These are phyloP conservation scores for Petrolisthes cinctipes DNA, from an alignment of 2,888 invertebrate species.

Conservation along the genomic window DNA sequence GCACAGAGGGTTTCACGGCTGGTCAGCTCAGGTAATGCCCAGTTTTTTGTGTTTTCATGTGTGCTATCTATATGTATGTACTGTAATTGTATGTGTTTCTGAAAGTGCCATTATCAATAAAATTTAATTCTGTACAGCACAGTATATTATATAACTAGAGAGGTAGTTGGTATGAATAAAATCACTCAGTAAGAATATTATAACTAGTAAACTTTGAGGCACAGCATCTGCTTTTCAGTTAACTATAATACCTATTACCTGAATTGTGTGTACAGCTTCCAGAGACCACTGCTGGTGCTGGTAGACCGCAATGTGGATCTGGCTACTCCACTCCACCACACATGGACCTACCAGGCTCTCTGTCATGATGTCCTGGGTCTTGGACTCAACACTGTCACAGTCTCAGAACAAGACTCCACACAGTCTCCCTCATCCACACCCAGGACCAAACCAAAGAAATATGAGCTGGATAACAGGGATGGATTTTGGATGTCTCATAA, in stretches of 20 bases:
- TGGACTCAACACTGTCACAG: constrained; percentile 85
- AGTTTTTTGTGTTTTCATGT: background rate
- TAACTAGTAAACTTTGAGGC: background rate
- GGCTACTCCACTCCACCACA: constrained; percentile 98
- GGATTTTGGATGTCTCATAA: constrained; percentile 94
- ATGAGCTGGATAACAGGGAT: constrained; percentile 90
- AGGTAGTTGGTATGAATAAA: no score
- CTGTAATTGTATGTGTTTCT: background rate
- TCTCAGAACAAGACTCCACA: constrained; percentile 75
- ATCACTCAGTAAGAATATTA: no score
- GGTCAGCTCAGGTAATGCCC: constrained; percentile 72
- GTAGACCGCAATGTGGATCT: constrained; percentile 94
- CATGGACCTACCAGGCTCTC: constrained; percentile 99
- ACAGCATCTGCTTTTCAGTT: background rate
- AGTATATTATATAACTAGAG: no score
- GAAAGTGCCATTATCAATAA: background rate
- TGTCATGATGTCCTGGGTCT: constrained; percentile 96
- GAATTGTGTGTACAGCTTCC: constrained; percentile 78
- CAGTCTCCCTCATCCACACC: constrained; percentile 67
- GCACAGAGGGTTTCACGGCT: constrained; percentile 77
- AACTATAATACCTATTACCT: background rate
- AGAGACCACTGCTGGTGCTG: constrained; percentile 90
- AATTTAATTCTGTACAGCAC: no score
- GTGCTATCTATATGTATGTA: background rate
- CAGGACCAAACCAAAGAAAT: constrained; percentile 81